Conservation (phyloP, 2,113 vertebrate genomes). For the Archocentrus centrarchus region DNA sequence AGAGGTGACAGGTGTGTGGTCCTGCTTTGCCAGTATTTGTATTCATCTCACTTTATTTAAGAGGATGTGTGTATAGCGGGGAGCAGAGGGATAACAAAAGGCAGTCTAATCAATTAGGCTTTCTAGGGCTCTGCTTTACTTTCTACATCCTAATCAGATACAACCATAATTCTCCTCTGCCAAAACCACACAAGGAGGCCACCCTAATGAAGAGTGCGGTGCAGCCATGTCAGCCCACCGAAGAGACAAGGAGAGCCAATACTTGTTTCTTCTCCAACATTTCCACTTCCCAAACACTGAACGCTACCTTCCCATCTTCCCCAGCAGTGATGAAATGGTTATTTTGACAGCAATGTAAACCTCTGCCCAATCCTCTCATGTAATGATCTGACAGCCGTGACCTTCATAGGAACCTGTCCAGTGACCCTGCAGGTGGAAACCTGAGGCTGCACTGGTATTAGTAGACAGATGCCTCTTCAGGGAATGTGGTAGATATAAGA, state of each 20-base stretch:
- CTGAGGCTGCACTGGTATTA: constrained; percentile 36
- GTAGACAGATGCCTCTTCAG: constrained; percentile 52
- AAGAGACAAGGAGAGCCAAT: background rate
- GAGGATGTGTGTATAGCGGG: constrained; percentile 38
- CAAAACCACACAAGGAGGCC: constrained; percentile 52
- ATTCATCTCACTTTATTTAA: constrained; percentile 74
- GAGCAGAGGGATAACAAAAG: constrained; percentile 46
- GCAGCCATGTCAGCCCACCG: constrained; percentile 34
- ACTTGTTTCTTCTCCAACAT: constrained; percentile 11
- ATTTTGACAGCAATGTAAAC: constrained; percentile 60
- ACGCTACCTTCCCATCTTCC: constrained; percentile 37
- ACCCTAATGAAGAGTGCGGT: constrained; percentile 55
- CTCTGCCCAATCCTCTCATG: constrained; percentile 53
- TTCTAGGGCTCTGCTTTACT: constrained; percentile 66
- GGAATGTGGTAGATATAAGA: constrained; percentile 54
- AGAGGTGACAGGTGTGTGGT: constrained; percentile 75
- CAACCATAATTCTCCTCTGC: constrained; percentile 56
- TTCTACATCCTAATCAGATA: constrained; percentile 67
- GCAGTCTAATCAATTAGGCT: constrained; percentile 76
- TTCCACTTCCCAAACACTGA: constrained; percentile 25
- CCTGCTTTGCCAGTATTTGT: constrained; percentile 67
- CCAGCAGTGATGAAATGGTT: constrained; percentile 46
- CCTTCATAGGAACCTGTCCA: constrained; percentile 66
- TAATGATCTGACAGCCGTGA: constrained; percentile 70
- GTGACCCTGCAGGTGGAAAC: constrained; percentile 64